These are phyloP conservation scores for Meloidogyne chitwoodi DNA, from an alignment of 1,140 invertebrate genomes.

Conservation along the genomic window DNA sequence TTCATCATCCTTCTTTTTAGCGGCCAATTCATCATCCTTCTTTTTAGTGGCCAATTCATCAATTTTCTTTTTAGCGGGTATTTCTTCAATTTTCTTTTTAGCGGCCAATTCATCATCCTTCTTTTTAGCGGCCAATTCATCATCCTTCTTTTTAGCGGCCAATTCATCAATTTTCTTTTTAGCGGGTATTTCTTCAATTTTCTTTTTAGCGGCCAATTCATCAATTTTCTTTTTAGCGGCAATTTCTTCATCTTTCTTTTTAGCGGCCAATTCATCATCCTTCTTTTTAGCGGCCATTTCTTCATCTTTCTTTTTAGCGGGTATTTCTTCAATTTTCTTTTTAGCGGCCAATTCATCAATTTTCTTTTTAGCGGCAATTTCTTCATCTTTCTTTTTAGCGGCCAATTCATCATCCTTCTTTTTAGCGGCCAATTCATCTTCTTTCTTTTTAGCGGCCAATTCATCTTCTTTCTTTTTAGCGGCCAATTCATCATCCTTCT, in stretches of 20 bases:
- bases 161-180: too few relatives aligned
- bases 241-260: background rate
- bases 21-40: too few relatives aligned
- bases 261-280: background rate
- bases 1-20: too few relatives aligned
- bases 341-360: background rate
- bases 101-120: too few relatives aligned
- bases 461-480: background rate
- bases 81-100: too few relatives aligned
- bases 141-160: too few relatives aligned
- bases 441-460: background rate
- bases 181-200: background rate
- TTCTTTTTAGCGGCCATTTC: background rate
- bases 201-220: background rate
- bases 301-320: background rate
- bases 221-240: background rate
- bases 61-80: too few relatives aligned
- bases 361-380: background rate
- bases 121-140: too few relatives aligned
- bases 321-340: background rate
- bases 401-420: too few relatives aligned
- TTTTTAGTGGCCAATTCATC: too few relatives aligned
- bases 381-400: background rate
- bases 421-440: background rate
- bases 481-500: constrained; percentile 17